These are phyloP conservation scores for Hippoglossus stenolepis DNA, from an alignment of 2,113 vertebrate species.

Conservation along the genomic window DNA sequence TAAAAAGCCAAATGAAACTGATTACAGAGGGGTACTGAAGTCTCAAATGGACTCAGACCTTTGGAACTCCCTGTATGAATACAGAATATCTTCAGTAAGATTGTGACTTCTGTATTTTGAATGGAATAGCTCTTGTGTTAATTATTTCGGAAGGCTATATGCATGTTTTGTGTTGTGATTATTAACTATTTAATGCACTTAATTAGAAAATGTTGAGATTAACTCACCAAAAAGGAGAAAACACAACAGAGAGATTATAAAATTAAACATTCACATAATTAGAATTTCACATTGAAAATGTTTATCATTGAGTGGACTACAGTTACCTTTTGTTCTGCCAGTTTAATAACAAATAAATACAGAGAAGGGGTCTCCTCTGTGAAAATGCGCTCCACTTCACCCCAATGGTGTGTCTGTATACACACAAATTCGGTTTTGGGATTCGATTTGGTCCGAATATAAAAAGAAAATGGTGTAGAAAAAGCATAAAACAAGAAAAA, in stretches of 20 bases:
- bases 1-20: conserved; percentile 21
- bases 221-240: conserved; percentile 67
- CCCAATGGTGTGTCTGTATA: conserved; percentile 77
- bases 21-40: neutral
- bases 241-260: conserved; percentile 50
- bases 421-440: conserved; percentile 81
- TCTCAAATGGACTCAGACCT: neutral
- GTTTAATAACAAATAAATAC: conserved; percentile 86
- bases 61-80: neutral
- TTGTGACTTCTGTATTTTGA: conserved; percentile 21
- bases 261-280: conserved; percentile 71
- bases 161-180: conserved; percentile 46
- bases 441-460: conserved; percentile 80
- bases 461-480: conserved; percentile 80
- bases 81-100: conserved; percentile 17
- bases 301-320: conserved; percentile 80
- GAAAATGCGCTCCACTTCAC: conserved; percentile 81
- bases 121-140: conserved; percentile 14
- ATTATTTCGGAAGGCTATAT: conserved; percentile 33
- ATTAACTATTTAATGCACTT: conserved; percentile 29
- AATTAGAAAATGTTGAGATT: conserved; percentile 39
- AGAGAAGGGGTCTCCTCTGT: conserved; percentile 83
- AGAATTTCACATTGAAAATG: conserved; percentile 66
- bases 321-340: conserved; percentile 87
- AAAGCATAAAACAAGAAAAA: conserved; percentile 79